Evolutionary conservation across 2,888 invertebrate genomes (phyloP).

Genomic region (Molanna angustata): DNA sequence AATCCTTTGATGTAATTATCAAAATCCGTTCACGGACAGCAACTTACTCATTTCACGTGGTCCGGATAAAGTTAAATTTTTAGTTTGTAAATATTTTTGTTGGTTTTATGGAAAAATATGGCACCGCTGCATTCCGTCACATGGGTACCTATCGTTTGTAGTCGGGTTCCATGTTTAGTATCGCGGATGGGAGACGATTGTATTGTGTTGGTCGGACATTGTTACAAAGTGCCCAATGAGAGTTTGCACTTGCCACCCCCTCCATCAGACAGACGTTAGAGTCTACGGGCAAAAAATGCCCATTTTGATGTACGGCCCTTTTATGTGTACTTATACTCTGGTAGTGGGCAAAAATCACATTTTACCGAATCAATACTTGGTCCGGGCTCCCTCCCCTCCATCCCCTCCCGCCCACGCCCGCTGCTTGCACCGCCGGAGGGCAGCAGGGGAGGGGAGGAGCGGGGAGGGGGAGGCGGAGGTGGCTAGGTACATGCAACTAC

Average conservation of each 20-base stretch:
- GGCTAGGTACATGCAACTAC: constrained; percentile 27
- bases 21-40: too few relatives aligned
- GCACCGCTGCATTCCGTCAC: too few relatives aligned
- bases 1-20: too few relatives aligned
- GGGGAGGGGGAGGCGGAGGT: constrained; percentile 51
- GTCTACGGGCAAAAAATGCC: constrained; percentile 34
- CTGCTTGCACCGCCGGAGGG: constrained; percentile 16
- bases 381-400: constrained; percentile 32
- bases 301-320: constrained; percentile 34
- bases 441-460: constrained; percentile 35
- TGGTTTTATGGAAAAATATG: too few relatives aligned
- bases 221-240: neutral
- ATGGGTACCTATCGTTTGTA: too few relatives aligned
- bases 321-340: constrained; percentile 33
- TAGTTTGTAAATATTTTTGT: too few relatives aligned
- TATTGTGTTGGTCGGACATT: too few relatives aligned
- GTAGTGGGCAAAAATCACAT: constrained; percentile 34
- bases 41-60: too few relatives aligned
- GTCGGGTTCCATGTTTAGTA: too few relatives aligned
- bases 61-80: too few relatives aligned
- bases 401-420: constrained; percentile 17
- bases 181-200: too few relatives aligned
- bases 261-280: too few relatives aligned
- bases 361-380: constrained; percentile 34
- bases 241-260: neutral